Conservation (phyloP, 1,140 invertebrate species). For the Bombus sylvicola region DNA sequence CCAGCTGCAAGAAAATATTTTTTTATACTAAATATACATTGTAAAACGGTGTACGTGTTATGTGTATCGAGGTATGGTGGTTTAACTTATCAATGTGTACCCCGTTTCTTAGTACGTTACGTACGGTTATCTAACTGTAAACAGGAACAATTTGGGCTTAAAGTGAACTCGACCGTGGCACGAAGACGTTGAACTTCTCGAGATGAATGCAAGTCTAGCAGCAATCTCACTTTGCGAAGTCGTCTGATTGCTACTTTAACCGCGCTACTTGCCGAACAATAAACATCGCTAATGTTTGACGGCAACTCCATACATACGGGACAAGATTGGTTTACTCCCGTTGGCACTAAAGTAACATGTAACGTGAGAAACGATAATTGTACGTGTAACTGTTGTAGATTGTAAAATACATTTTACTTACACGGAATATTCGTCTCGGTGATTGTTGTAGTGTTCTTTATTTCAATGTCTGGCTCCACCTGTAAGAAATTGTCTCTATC, state of each 20-base stretch:
- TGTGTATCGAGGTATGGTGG: slow-evolving; percentile 7
- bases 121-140: slow-evolving; percentile 75
- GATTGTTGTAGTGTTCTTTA: not conserved
- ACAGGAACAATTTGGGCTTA: slow-evolving; percentile 74
- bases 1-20: slow-evolving; percentile 67
- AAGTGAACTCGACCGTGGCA: slow-evolving; percentile 66
- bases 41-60: slow-evolving; percentile 26
- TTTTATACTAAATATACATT: slow-evolving; percentile 37
- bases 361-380: slow-evolving; percentile 17
- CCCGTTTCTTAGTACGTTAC: slow-evolving; percentile 21
- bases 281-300: slow-evolving; percentile 70
- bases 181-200: slow-evolving; percentile 65
- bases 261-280: slow-evolving; percentile 73
- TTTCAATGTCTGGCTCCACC: slow-evolving; percentile 1
- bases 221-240: slow-evolving; percentile 70
- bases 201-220: slow-evolving; percentile 69
- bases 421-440: slow-evolving; percentile 9
- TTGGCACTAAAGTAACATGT: slow-evolving; percentile 44
- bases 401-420: slow-evolving; percentile 48
- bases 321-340: slow-evolving; percentile 58
- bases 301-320: slow-evolving; percentile 76
- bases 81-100: slow-evolving; percentile 9
- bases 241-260: slow-evolving; percentile 77
- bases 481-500: not conserved
- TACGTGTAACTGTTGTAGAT: slow-evolving; percentile 46